Evolutionary conservation across 2,888 invertebrate species (phyloP), one percentile per base, ranked within the genome.

Genomic region (Gymnocheta viridis): DNA sequence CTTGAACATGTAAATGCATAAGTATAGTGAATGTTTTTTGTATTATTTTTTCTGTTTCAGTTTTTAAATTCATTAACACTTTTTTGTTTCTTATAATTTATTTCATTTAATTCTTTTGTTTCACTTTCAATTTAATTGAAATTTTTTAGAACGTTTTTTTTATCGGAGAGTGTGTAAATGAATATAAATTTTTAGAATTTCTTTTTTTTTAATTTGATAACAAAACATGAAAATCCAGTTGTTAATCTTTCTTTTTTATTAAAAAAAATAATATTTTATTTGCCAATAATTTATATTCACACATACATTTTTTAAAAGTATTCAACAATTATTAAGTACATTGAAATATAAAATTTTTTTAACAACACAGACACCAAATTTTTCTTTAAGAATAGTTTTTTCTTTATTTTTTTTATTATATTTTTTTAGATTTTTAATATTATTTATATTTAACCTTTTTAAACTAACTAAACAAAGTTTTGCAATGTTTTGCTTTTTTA

Each of bases 191-290:
- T 38, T 41, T 38, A 19, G 7, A 47, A n/a, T 44, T 19, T 12
- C 44, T 62, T 19, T 12, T 62, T 62, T 38, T 69, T 51, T 51
- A 5, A 19, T 44, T 35, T 69, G 35, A 32, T 6, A 58, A 72
- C 32, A 17, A 49, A 83, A 72, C 83, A 77, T 67, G 72, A 76
- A 80, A 77, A 72, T 80, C 83, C 66, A 67, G 80, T 83, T 83
- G 4, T n/a, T 27, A 17, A 0, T 67, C 56, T 54, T 35, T 49
- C 32, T 14, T 58, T 0, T 29, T 60, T 32, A n/a, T 60, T 51
- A 47, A 38, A 38, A 7, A 56, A 10, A 19, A n/a, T n/a, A 14
- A 44, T 17, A 22, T 14, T 32, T 72, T 14, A 66, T 35, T 72
- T 51, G 24, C 10, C 32, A 82, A 58, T 35, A 32, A 38, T 51